These are phyloP conservation scores for Balanococcus diminutus DNA, from an alignment of 2,888 invertebrate species.

Conservation along the genomic window DNA sequence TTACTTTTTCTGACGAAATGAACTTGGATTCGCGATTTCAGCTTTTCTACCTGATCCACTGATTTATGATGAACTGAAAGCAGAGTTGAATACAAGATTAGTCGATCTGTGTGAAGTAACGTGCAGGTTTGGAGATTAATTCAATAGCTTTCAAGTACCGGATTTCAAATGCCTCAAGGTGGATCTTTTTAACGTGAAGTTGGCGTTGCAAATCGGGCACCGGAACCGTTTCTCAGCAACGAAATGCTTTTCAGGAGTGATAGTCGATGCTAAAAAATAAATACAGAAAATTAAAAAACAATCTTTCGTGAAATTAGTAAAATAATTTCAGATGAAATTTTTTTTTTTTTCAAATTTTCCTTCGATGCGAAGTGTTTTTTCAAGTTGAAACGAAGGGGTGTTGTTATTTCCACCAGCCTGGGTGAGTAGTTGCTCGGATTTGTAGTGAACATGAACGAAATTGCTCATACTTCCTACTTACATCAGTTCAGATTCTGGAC, in stretches of 20 bases:
- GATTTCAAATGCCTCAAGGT: conserved; percentile 40
- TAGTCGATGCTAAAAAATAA: neutral
- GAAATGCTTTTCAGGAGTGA: neutral
- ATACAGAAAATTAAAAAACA: neutral
- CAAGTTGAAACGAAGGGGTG: too few species aligned
- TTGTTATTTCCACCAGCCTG: too few species aligned
- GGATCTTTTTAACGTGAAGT: conserved; percentile 43
- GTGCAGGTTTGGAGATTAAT: neutral
- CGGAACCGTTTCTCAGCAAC: conserved; percentile 40
- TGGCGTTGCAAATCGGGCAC: conserved; percentile 25
- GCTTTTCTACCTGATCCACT: conserved; percentile 71
- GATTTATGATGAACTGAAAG: conserved; percentile 68
- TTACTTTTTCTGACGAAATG: conserved; percentile 22
- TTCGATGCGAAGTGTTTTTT: too few species aligned
- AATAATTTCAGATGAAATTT: neutral
- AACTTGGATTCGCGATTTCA: conserved; percentile 70
- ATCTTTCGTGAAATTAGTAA: neutral
- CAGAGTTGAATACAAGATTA: neutral
- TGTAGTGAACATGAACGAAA: too few species aligned
- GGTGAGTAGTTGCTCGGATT: too few species aligned
- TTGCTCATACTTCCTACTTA: too few species aligned
- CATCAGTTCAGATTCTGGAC: too few species aligned
- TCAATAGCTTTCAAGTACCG: neutral
- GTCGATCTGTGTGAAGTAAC: too few species aligned
- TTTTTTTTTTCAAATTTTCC: too few species aligned